Evolutionary conservation across 2,888 invertebrate species (phyloP), one percentile per base, ranked within the genome.

Genomic region (Prenolepis imparis): DNA sequence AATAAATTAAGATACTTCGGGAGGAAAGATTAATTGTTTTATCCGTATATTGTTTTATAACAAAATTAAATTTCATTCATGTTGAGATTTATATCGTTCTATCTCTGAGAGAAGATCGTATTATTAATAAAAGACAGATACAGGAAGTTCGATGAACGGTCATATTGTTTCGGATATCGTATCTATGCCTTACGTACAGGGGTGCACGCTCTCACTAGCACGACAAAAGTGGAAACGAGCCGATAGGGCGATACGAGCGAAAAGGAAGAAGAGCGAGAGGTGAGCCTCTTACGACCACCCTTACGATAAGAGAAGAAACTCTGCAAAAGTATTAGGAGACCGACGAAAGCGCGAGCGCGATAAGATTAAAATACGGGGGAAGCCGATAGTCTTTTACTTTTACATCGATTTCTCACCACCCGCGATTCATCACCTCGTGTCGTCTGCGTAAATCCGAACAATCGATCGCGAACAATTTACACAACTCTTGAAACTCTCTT

Each of bases 191-290:
- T 83, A 86, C 41, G 64, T 82, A 87, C 32, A 59, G 84, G 82
- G 72, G 75, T 67, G 63, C 73, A 61, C 73, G 66, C 81, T 80
- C 70, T 82, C 36, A 77, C 67, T 84, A 73, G 75, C 64, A 80
- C 86, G 89, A 89, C 89, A 89, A 89, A 89, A 87, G 89, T 89
- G 89, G 86, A 86, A 87, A 89, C 81, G 84, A 84, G 81, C 74
- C 73, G 89, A 89, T 86, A 86, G 64, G 77, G 55, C 64, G 84
- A 88, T 86, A 86, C 75, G 64, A 64, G 57, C 66, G 68, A 57
- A 74, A 74, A 84, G 88, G 67, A 73, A 82, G 68, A 81, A 81
- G 75, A 78, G 28, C 55, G 77, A 77, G 48, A n/a, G 48, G 57
- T 24, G 82, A 67, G 75, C 39, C 83, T 63, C 52, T 75, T 61